Evolutionary conservation across 2,113 vertebrate genomes (phyloP), one percentile per base, ranked within the genome.

Genomic region (Pelodiscus sinensis): DNA sequence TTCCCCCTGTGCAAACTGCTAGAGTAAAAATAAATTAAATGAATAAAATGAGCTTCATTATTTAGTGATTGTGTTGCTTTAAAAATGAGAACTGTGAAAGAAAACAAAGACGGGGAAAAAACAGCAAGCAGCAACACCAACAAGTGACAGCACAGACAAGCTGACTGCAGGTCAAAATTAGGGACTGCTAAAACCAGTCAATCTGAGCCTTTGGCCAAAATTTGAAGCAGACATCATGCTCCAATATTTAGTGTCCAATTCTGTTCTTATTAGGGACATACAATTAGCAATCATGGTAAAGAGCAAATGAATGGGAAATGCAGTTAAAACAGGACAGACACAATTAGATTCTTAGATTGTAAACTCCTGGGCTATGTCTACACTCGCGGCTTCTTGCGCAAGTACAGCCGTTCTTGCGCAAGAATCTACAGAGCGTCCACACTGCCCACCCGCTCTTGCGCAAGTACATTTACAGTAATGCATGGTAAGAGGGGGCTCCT

Each of bases 11-110:
- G 29, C 51, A 92, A 83, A 82, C 77, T 92, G 71, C 16, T 81
- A 88, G 1, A 56, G 10, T 60, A 95, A 90, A 56, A 92, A 94
- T 79, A 78, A 50, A 65, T 27, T 83, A 82, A 7, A 81, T 31
- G 82, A 21, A 13, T 18, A 21, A 29, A 3, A 85, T 35, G 24
- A 38, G n/a, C 4, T 55, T 52, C 18, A 57, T 79, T 62, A 62
- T 31, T 88, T 80, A 84, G 2, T 93, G 77, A 88, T 81, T 90
- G 22, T 62, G 56, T 22, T 1, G 29, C 55, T 75, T 22, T 55
- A 13, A 3, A n/a, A 52, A 0, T 27, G 52, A 55, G 38, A 77
- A 50, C 73, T 50, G 24, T 77, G 38, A 71, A 35, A 71, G 73
- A 80, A 19, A 51, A 58, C 13, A 24, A 81, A 5, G 21, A 2